Evolutionary conservation across 2,113 vertebrate species (phyloP).

Genomic region (Xiphorhynchus elegans): DNA sequence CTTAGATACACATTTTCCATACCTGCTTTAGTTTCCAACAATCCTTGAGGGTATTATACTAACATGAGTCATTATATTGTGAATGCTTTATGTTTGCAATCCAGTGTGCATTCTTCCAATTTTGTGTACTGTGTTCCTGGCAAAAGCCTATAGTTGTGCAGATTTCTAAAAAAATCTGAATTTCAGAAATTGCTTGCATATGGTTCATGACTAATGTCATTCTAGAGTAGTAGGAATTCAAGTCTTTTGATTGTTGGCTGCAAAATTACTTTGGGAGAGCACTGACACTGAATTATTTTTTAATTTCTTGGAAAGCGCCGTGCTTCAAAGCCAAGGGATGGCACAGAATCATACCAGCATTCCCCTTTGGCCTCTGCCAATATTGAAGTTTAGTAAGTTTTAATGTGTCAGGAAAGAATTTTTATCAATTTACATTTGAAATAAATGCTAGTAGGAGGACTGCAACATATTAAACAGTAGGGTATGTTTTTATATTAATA

Average conservation of each 20-base stretch:
- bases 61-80: background rate
- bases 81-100: background rate
- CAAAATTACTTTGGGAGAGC: background rate
- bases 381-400: background rate
- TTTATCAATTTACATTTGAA: background rate
- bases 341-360: background rate
- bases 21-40: background rate
- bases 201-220: background rate
- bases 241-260: background rate
- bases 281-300: background rate
- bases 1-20: background rate
- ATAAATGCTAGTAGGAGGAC: background rate
- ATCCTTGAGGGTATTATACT: background rate
- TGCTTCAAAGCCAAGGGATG: background rate
- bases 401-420: background rate
- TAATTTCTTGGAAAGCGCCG: background rate
- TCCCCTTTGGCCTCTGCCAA: background rate
- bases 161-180: background rate
- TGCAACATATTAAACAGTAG: background rate
- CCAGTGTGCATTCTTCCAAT: background rate
- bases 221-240: background rate
- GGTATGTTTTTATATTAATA: background rate
- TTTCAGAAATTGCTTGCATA: background rate
- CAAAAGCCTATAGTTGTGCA: background rate
- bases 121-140: background rate